Base-by-base conservation (phyloP, 2,113 vertebrate genomes). In the Triplophysa rosa region DNA sequence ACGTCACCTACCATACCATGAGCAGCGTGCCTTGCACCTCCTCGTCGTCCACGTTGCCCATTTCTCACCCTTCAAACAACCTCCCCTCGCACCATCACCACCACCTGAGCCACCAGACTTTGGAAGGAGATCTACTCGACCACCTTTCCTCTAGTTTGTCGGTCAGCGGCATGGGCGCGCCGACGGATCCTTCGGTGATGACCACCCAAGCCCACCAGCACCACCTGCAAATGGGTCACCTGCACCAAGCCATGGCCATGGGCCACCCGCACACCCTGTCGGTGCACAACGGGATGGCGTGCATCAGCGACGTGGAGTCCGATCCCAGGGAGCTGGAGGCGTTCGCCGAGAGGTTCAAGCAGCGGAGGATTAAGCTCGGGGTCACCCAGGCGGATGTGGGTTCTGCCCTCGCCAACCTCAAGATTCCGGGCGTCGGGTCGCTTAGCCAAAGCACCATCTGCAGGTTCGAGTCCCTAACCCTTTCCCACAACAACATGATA, bases 401-500 rank as follows among this genome's bases (percentile, higher is more conserved):
- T 10, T 91, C 94, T 1, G 96, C 96, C 12, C 92, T 97, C 58
- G 96, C 95, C 85, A 95, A 94, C 88, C 94, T 98, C 71, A 96
- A 96, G 90, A 94, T 97, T 80, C 95, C 96, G 2, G 96, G 96
- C 8, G 96, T 97, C 82, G 96, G 96, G 13, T 96, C 95, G 0
- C 90, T 98, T 58, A 98, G 96, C 90, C 96, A 98, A 90, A 98
- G 96, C 91, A 98, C 96, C 84, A 98, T 98, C 91, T 97, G 96
- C 90, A 91, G 96, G 88, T 98, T 98, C 87, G 96, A 97, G 90
- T 98, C 96, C 14, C 94, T 98, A 70, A 98, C 96, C 0, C 89
- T 98, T 47, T 96, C 95, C 23, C 96, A 96, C 90, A 97, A 97
- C 91, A 98, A 97, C 90, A 98, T 98, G 96, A 94, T 95, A 0